Percentiles rank a stretch among this genome's conserved stretches.
Evolutionary conservation across 2,797 vertebrate species (phyloP).

Genomic region (Peromyscus attwateri): DNA sequence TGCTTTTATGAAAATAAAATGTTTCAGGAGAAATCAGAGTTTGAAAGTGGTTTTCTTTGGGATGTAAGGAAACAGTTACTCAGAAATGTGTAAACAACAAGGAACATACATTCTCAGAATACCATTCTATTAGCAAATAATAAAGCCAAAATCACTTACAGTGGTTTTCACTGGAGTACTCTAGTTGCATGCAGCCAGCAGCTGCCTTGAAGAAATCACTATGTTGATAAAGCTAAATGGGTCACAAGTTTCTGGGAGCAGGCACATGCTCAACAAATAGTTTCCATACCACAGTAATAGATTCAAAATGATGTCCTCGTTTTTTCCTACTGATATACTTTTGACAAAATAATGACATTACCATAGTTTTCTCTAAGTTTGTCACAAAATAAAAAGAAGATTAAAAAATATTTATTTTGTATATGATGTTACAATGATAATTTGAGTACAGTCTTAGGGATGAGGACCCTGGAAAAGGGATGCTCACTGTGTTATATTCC

Average conservation of each 20-base stretch:
- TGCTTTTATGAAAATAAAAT: slow-evolving; percentile 37
- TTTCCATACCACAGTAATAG: neutral
- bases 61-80: neutral
- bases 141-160: neutral
- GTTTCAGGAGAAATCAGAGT: slow-evolving; percentile 31
- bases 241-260: neutral
- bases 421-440: neutral
- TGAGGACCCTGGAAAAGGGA: neutral
- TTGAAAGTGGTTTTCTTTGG: neutral
- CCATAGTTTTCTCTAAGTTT: neutral
- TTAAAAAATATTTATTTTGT: neutral
- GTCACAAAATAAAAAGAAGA: neutral
- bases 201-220: neutral
- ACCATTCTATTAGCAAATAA: neutral
- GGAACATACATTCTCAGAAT: neutral
- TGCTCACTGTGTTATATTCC: neutral
- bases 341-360: neutral
- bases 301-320: neutral
- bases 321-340: neutral
- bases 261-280: neutral
- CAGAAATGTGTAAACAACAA: neutral
- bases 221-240: neutral
- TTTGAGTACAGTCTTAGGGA: neutral
- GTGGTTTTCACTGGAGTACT: neutral
- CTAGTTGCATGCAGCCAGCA: neutral